A percentile compares a stretch with the other conserved stretches of the same genome.
Conservation (phyloP, 1,140 invertebrate genomes). For the Chlorops oryzae region DNA sequence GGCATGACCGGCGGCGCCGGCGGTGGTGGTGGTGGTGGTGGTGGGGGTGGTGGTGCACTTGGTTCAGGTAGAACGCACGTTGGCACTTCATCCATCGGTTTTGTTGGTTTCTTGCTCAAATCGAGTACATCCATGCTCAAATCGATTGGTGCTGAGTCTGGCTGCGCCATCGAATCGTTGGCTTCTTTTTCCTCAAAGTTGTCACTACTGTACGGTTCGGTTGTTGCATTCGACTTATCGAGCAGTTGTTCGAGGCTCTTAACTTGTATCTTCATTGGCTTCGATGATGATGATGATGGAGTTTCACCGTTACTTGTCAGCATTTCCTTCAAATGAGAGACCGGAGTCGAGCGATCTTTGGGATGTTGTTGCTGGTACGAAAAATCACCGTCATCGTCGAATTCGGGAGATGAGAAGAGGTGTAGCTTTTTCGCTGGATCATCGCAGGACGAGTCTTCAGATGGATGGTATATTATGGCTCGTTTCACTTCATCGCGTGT, state of each 20-base stretch:
- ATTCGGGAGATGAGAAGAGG: conserved; percentile 16
- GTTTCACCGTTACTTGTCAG: conserved; percentile 28
- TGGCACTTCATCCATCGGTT: no score
- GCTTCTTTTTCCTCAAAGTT: conserved; percentile 39
- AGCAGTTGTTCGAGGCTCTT: conserved; percentile 58
- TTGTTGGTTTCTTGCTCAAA: conserved; percentile 66
- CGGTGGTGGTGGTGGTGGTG: conserved; percentile 16
- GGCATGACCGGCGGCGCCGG: conserved; percentile 40
- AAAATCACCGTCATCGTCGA: conserved; percentile 35
- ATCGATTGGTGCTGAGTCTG: conserved; percentile 59
- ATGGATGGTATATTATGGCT: conserved; percentile 78
- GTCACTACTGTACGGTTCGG: conserved; percentile 13
- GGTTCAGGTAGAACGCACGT: no score
- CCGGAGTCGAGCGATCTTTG: conserved; percentile 44
- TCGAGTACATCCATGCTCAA: conserved; percentile 78
- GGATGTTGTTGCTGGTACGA: conserved; percentile 15
- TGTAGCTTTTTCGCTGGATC: conserved; percentile 43
- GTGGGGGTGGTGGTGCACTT: background rate
- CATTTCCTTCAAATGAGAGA: conserved; percentile 50
- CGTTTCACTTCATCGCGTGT: conserved; percentile 79
- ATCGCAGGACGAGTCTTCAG: conserved; percentile 71
- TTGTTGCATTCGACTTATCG: conserved; percentile 41
- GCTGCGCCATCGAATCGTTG: conserved; percentile 31
- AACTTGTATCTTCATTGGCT: conserved; percentile 55
- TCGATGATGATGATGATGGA: conserved; percentile 19